A percentile compares a stretch with the other conserved stretches of the same genome.
phyloP scores from a whole-genome alignment of 2,113 vertebrate genomes.

The Halichoeres trimaculatus region DNA sequence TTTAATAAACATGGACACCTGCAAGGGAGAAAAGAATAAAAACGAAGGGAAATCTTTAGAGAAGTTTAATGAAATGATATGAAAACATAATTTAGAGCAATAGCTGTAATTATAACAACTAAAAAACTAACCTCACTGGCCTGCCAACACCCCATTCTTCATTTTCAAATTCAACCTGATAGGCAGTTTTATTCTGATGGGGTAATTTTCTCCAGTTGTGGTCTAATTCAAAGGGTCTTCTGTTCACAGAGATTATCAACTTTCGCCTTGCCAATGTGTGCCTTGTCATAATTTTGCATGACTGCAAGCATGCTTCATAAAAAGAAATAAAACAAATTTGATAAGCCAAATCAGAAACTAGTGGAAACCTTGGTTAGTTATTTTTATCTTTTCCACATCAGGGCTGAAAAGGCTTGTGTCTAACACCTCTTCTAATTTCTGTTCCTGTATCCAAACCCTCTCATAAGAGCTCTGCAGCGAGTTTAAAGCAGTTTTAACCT shows the following conservation, averaged over 20 bases:
- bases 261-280: neutral
- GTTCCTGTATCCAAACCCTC: neutral
- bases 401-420: neutral
- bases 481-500: neutral
- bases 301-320: neutral
- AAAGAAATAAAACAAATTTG: neutral
- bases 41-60: too few relatives aligned
- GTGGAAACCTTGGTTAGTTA: neutral
- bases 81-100: too few relatives aligned
- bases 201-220: too few relatives aligned
- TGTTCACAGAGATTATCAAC: neutral
- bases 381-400: neutral
- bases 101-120: too few relatives aligned
- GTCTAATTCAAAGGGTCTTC: too few relatives aligned
- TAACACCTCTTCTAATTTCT: slow-evolving; percentile 1
- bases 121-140: too few relatives aligned
- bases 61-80: too few relatives aligned
- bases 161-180: too few relatives aligned
- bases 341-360: neutral
- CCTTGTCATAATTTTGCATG: neutral
- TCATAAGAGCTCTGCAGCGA: neutral
- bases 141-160: too few relatives aligned
- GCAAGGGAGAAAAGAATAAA: too few relatives aligned
- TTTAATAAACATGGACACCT: too few relatives aligned
- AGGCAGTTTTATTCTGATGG: too few relatives aligned